phyloP scores from a whole-genome alignment of 2,797 vertebrate species.

The Danio jaintianensis region DNA sequence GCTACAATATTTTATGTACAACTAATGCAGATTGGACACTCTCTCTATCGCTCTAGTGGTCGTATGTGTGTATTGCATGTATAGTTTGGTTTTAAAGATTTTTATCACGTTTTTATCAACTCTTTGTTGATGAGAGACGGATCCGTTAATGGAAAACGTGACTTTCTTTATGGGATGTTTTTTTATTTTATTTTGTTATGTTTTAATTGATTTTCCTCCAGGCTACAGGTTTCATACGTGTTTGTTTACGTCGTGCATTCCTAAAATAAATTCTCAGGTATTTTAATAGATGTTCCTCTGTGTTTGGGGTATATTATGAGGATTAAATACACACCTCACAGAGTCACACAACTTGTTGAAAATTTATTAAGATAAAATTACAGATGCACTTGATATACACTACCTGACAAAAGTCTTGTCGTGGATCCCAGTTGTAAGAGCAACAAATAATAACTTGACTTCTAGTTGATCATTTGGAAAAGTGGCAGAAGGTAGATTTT shows the following conservation, averaged over 20 bases:
- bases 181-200: conserved; percentile 9
- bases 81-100: conserved; percentile 13
- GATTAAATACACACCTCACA: neutral
- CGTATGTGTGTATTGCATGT: neutral
- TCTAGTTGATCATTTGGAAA: too few species aligned
- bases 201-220: neutral
- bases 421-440: too few species aligned
- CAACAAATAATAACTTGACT: too few species aligned
- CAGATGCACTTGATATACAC: neutral
- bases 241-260: conserved; percentile 11
- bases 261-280: conserved; percentile 49
- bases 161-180: conserved; percentile 43
- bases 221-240: neutral
- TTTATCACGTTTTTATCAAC: conserved; percentile 8
- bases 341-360: neutral
- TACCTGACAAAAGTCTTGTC: too few species aligned
- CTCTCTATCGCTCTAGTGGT: conserved; percentile 10
- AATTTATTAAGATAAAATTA: neutral
- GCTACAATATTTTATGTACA: neutral
- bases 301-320: neutral
- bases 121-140: neutral
- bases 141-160: neutral
- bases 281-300: conserved; percentile 39
- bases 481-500: too few species aligned
- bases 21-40: neutral